A percentile compares a stretch with the other conserved stretches of the same genome.
These are phyloP conservation scores for Drosophila glabriapex DNA, from an alignment of 2,888 invertebrate species.

Conservation along the genomic window DNA sequence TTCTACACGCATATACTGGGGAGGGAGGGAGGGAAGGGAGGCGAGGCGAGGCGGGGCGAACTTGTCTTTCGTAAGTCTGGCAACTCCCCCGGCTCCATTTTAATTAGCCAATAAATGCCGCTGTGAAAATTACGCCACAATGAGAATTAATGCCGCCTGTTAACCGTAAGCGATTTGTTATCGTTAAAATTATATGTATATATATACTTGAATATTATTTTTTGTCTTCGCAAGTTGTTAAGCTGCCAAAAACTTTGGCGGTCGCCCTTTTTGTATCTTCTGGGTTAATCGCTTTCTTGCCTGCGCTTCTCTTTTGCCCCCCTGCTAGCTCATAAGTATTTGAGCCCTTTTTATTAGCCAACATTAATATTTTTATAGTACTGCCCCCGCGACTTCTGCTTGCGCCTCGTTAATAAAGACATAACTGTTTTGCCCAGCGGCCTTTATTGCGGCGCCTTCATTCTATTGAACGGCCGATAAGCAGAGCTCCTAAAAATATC, in stretches of 20 bases:
- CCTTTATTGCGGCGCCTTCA: conserved; percentile 33
- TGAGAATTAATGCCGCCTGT: conserved; percentile 76
- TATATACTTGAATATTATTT: conserved; percentile 13
- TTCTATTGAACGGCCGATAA: conserved; percentile 29
- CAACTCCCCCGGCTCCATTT: conserved; percentile 41
- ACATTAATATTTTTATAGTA: conserved; percentile 78
- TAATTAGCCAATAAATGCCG: conserved; percentile 80
- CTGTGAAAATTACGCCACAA: conserved; percentile 64
- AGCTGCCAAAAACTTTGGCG: conserved; percentile 58
- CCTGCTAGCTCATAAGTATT: conserved; percentile 19
- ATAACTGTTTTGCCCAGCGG: conserved; percentile 50
- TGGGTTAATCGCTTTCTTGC: conserved; percentile 78
- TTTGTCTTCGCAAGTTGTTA: conserved; percentile 50
- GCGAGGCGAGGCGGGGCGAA: not conserved
- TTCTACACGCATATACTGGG: conserved; percentile 33
- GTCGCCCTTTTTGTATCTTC: conserved; percentile 32
- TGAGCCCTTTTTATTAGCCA: conserved; percentile 64
- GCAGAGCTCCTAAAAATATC: conserved; percentile 8
- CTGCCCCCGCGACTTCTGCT: conserved; percentile 32
- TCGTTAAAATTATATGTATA: conserved; percentile 62
- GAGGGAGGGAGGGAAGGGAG: not conserved
- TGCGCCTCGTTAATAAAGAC: conserved; percentile 75
- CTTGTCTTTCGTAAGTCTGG: conserved; percentile 4
- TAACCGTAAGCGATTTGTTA: conserved; percentile 80
- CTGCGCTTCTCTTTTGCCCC: conserved; percentile 38